These are phyloP conservation scores for Condylura cristata DNA, from an alignment of 2,113 vertebrate genomes.

Conservation along the genomic window DNA sequence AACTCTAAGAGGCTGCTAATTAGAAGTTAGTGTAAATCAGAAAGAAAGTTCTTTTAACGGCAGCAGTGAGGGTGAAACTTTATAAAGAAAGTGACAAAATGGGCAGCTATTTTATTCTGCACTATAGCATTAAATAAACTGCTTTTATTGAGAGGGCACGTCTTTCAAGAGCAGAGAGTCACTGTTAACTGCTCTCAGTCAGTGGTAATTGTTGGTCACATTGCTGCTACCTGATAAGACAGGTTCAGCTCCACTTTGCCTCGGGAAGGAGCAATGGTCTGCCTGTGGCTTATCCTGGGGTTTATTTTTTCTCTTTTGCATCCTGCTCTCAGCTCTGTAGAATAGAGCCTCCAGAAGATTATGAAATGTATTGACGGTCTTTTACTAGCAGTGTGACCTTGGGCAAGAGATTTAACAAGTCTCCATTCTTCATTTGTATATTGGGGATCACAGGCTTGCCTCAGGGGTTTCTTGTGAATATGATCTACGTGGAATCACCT, in stretches of 20 bases:
- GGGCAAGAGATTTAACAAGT: not conserved
- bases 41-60: constrained; percentile 2
- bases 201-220: not conserved
- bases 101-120: constrained; percentile 1
- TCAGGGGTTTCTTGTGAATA: not conserved
- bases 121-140: not conserved
- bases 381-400: not conserved
- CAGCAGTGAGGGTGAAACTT: not conserved
- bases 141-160: not conserved
- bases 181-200: not conserved
- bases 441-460: not conserved
- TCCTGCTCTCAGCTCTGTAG: not conserved
- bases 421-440: not conserved
- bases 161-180: not conserved
- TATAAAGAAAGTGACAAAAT: not conserved
- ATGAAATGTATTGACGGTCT: not conserved
- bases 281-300: not conserved
- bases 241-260: not conserved
- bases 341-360: not conserved
- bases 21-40: not conserved
- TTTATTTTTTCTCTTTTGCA: not conserved
- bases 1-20: not conserved
- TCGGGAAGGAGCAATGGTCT: not conserved
- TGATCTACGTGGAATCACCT: not conserved
- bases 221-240: not conserved